phyloP scores from a whole-genome alignment of 2,888 invertebrate genomes.

The Sabatieria punctata region DNA sequence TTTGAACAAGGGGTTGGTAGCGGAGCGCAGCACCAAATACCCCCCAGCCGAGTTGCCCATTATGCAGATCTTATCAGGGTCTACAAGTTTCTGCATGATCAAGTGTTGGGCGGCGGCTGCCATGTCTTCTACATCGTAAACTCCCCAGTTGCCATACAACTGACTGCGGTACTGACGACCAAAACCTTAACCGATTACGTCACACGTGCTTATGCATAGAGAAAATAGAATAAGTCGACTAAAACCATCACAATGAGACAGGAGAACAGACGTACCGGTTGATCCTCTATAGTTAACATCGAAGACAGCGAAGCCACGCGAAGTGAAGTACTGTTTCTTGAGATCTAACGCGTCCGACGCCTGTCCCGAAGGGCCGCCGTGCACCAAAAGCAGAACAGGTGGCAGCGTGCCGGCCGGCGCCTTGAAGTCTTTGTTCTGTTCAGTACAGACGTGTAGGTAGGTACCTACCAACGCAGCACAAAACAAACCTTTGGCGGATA shows the following conservation, averaged over 20 bases:
- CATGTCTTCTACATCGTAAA: conserved; percentile 35
- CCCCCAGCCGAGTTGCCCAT: conserved; percentile 35
- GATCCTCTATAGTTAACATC: conserved; percentile 38
- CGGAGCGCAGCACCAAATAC: conserved; percentile 16
- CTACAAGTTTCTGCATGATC: conserved; percentile 24
- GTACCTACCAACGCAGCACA: neutral
- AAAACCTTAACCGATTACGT: no score
- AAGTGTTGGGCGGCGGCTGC: conserved; percentile 31
- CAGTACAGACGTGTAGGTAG: neutral
- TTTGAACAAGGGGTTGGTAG: no score
- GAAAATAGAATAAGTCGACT: no score
- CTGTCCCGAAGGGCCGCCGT: conserved; percentile 36
- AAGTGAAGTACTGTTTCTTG: conserved; percentile 33
- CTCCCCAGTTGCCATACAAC: no score
- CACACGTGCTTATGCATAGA: no score
- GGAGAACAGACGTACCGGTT: no score
- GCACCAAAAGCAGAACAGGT: conserved; percentile 34
- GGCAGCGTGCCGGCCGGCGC: conserved; percentile 27
- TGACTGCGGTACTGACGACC: no score
- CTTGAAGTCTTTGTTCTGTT: conserved; percentile 28
- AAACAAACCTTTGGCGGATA: conserved; percentile 11
- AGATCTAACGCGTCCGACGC: conserved; percentile 26
- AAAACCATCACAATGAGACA: no score
- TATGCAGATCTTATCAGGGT: conserved; percentile 32
- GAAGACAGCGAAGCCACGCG: conserved; percentile 36